These are phyloP conservation scores for Drosophila bifasciata DNA, from an alignment of 1,140 invertebrate species.

Conservation along the genomic window DNA sequence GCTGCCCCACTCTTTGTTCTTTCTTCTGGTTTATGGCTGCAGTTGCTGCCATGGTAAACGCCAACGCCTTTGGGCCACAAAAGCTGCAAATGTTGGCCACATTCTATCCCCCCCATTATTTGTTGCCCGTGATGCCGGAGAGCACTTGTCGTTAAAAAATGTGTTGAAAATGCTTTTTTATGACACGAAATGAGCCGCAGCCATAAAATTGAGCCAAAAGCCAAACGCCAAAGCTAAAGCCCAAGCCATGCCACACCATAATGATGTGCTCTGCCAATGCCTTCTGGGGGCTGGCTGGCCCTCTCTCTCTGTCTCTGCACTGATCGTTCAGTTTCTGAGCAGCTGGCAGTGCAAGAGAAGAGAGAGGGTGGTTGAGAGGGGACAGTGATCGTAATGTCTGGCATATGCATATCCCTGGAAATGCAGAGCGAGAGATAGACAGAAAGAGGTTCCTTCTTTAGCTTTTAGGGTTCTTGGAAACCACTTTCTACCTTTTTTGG, in stretches of 20 bases:
- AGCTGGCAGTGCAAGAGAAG: slow-evolving; percentile 17
- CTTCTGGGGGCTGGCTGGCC: slow-evolving; percentile 11
- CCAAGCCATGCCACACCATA: slow-evolving; percentile 50
- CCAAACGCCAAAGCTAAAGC: slow-evolving; percentile 7
- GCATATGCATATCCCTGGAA: neutral
- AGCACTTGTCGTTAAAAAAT: slow-evolving; percentile 76
- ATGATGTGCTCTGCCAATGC: slow-evolving; percentile 36
- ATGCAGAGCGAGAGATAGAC: too few relatives aligned
- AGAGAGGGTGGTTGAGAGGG: neutral
- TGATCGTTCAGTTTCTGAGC: slow-evolving; percentile 12
- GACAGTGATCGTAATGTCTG: too few relatives aligned
- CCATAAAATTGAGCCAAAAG: slow-evolving; percentile 64
- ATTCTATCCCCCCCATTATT: slow-evolving; percentile 40
- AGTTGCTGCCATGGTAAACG: slow-evolving; percentile 54
- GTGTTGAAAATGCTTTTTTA: slow-evolving; percentile 81
- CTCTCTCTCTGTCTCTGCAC: neutral
- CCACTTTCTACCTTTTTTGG: too few relatives aligned
- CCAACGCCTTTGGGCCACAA: slow-evolving; percentile 76
- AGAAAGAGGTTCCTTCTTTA: too few relatives aligned
- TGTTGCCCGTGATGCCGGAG: slow-evolving; percentile 19
- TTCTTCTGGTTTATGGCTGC: slow-evolving; percentile 61
- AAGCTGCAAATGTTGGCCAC: slow-evolving; percentile 74
- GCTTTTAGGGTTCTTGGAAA: too few relatives aligned
- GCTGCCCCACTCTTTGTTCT: slow-evolving; percentile 1
- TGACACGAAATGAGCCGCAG: slow-evolving; percentile 71